These are phyloP conservation scores for Microcebus lehilahytsara DNA, from an alignment of 2,113 vertebrate genomes.

Conservation along the genomic window DNA sequence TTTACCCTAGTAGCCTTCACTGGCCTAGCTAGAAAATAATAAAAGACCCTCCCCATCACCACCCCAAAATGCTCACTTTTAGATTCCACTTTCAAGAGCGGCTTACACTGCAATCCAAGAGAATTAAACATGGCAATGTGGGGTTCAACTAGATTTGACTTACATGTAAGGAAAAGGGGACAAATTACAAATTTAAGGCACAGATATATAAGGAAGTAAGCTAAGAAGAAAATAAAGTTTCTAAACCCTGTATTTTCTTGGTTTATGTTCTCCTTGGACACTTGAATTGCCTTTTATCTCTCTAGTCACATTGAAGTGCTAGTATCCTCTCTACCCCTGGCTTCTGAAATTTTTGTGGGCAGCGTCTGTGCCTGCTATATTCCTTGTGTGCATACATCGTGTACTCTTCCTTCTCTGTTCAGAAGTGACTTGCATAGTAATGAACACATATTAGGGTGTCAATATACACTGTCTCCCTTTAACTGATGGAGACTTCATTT, in stretches of 20 bases:
- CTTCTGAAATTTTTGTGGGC: background rate
- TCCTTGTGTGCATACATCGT: background rate
- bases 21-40: background rate
- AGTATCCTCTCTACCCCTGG: background rate
- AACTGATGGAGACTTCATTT: background rate
- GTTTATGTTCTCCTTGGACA: background rate
- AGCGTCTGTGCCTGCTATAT: background rate
- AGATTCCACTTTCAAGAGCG: slow-evolving; percentile 55
- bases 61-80: slow-evolving; percentile 48
- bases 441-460: background rate
- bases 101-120: slow-evolving; percentile 57
- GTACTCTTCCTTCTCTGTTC: background rate
- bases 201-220: background rate
- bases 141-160: slow-evolving; percentile 18
- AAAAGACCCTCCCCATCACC: background rate
- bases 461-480: background rate
- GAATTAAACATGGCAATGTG: background rate
- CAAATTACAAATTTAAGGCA: slow-evolving; percentile 4
- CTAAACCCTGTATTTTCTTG: background rate
- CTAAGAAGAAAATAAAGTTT: background rate
- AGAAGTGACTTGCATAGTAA: background rate
- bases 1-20: slow-evolving; percentile 74
- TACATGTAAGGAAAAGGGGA: background rate
- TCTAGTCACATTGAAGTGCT: background rate
- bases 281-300: background rate